Percentiles rank a stretch among this genome's conserved stretches.
Conservation (phyloP, 1,140 invertebrate species). For the Drosophila bifasciata region DNA sequence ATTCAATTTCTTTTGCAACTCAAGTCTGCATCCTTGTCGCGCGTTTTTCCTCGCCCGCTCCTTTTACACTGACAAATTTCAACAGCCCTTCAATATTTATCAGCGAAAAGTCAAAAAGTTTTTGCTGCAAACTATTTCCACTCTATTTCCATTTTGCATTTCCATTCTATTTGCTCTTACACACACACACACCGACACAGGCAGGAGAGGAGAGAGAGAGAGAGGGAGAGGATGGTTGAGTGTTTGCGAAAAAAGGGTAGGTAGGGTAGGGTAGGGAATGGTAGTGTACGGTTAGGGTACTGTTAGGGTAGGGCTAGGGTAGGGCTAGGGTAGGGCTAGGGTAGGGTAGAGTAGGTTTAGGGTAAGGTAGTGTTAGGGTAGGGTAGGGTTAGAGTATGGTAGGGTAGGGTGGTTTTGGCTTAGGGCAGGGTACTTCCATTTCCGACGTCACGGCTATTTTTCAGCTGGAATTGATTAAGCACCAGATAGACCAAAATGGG, state of each 20-base stretch:
- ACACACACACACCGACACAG: conserved; percentile 9
- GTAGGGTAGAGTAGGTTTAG: no score
- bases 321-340: no score
- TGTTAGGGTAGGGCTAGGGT: no score
- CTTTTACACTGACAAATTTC: conserved; percentile 43
- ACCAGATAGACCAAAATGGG: conserved; percentile 47
- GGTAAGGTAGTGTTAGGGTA: no score
- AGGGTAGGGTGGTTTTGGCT: no score
- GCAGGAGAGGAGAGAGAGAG: conserved; percentile 4
- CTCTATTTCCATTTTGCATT: conserved; percentile 50
- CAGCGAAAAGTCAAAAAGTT: conserved; percentile 47
- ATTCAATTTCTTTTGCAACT: conserved; percentile 37
- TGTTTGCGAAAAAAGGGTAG: no score
- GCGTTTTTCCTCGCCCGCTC: no score
- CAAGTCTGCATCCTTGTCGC: conserved; percentile 27
- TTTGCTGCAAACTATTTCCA: conserved; percentile 42
- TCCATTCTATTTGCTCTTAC: conserved; percentile 43
- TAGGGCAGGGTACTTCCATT: conserved; percentile 53
- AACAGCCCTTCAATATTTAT: conserved; percentile 50
- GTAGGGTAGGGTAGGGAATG: no score
- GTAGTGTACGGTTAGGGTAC: no score
- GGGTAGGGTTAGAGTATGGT: no score
- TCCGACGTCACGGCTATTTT: conserved; percentile 61
- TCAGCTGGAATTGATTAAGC: conserved; percentile 66
- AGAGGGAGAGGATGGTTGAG: conserved; percentile 8